A percentile compares a stretch with the other conserved stretches of the same genome.
Evolutionary conservation across 2,113 vertebrate genomes (phyloP).

Genomic region (Neolamprologus sp.): DNA sequence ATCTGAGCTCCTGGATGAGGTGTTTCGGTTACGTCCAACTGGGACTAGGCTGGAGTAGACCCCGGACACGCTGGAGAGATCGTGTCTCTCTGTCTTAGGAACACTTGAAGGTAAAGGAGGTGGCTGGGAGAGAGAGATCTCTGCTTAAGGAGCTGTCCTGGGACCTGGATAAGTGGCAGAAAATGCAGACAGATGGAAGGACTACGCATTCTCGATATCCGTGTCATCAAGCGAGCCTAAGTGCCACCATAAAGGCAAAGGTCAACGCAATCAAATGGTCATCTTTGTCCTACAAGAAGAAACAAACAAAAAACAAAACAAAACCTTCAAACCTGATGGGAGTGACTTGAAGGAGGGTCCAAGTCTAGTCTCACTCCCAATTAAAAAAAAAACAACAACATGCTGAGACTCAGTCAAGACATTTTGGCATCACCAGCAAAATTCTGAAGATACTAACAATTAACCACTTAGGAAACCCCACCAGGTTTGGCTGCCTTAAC

Average conservation of each 20-base stretch:
- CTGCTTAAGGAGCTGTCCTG: not conserved
- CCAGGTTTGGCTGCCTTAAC: not conserved
- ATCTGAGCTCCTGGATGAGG: not conserved
- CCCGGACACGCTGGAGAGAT: not conserved
- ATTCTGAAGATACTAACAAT: not conserved
- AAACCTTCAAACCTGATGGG: accelerated
- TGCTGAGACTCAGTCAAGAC: not conserved
- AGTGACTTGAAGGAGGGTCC: accelerated
- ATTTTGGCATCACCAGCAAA: not conserved
- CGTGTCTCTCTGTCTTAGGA: accelerated
- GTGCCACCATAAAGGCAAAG: not conserved
- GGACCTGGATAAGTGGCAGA: not conserved
- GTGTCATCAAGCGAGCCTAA: not conserved
- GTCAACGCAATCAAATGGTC: not conserved
- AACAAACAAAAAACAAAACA: not conserved
- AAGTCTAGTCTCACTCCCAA: not conserved
- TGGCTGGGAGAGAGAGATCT: not conserved
- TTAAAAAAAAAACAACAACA: accelerated
- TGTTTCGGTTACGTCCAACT: not conserved
- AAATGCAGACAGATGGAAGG: not conserved
- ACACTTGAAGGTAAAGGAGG: not conserved
- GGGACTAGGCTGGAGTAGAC: not conserved
- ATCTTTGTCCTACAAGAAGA: not conserved
- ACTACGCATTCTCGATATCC: not conserved
- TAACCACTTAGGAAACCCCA: not conserved